These are phyloP conservation scores for Yponomeuta evonymella DNA, from an alignment of 2,888 invertebrate species.

Conservation along the genomic window DNA sequence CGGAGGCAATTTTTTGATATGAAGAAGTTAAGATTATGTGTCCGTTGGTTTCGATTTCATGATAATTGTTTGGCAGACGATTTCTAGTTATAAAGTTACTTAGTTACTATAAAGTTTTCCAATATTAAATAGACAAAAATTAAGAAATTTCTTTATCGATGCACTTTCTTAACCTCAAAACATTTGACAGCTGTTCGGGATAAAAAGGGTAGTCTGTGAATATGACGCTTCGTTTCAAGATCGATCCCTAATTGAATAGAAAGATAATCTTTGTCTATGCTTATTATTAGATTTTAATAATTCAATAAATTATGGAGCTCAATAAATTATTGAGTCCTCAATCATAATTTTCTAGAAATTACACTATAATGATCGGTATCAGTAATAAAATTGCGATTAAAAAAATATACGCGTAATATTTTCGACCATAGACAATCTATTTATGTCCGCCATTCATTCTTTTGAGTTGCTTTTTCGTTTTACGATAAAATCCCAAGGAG, in stretches of 20 bases:
- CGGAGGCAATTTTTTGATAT: not conserved
- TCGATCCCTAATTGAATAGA: not conserved
- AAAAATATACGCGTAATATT: not conserved
- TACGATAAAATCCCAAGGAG: slow-evolving; percentile 57
- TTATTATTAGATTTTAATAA: not conserved
- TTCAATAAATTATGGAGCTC: not conserved
- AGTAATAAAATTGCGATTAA: not conserved
- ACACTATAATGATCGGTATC: not conserved
- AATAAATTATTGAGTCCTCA: too few species aligned
- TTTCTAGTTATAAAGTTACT: not conserved
- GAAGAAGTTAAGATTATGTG: not conserved
- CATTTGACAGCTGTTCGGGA: not conserved
- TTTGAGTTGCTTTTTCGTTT: slow-evolving; percentile 75
- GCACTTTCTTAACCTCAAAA: not conserved
- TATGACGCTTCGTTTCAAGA: not conserved
- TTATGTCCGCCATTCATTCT: slow-evolving; percentile 74
- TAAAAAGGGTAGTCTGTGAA: not conserved
- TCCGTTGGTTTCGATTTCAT: not conserved
- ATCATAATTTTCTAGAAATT: too few species aligned
- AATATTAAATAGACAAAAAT: not conserved
- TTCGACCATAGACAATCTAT: slow-evolving; percentile 66
- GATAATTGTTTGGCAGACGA: not conserved
- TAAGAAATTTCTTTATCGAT: not conserved
- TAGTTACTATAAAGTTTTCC: not conserved
- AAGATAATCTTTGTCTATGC: not conserved